These are phyloP conservation scores for Kryptolebias ocellatus DNA, from an alignment of 2,797 vertebrate genomes.

Conservation along the genomic window DNA sequence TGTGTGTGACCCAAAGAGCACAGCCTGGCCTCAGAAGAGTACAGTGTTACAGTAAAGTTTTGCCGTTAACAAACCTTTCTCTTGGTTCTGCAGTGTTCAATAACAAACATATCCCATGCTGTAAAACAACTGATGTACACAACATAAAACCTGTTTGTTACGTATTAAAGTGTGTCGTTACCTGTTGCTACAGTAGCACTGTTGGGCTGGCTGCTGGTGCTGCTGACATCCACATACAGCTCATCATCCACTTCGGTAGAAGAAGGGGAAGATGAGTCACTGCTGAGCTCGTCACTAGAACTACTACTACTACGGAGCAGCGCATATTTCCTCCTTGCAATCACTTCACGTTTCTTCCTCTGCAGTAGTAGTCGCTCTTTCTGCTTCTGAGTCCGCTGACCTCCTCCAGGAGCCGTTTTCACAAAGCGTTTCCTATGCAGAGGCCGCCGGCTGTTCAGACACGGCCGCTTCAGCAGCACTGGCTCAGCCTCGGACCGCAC, in stretches of 20 bases:
- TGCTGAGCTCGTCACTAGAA: slow-evolving; percentile 94
- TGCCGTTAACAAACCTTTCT: not conserved
- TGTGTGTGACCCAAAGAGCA: not conserved
- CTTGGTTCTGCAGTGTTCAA: not conserved
- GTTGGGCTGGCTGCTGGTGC: slow-evolving; percentile 92
- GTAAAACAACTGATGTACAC: slow-evolving; percentile 26
- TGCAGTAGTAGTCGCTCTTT: slow-evolving; percentile 94
- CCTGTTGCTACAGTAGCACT: slow-evolving; percentile 90
- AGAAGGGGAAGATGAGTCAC: slow-evolving; percentile 91
- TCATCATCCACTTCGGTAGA: slow-evolving; percentile 95
- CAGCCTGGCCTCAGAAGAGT: not conserved
- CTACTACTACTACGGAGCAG: slow-evolving; percentile 95
- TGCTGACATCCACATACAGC: slow-evolving; percentile 93
- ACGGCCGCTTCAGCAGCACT: slow-evolving; percentile 92
- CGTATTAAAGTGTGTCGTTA: slow-evolving; percentile 62
- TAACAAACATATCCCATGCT: not conserved
- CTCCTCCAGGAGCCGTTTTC: slow-evolving; percentile 85
- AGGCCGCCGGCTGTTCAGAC: slow-evolving; percentile 85
- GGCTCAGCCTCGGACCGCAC: slow-evolving; percentile 90
- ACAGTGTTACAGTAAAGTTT: not conserved
- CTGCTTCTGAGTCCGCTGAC: slow-evolving; percentile 94
- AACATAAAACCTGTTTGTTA: not conserved
- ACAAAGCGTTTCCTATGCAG: slow-evolving; percentile 92
- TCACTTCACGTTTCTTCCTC: slow-evolving; percentile 93
- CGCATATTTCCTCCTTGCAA: slow-evolving; percentile 93